Percentiles rank a stretch among this genome's conserved stretches.
Evolutionary conservation across 2,113 vertebrate genomes (phyloP).

Genomic region (Propithecus coquereli): DNA sequence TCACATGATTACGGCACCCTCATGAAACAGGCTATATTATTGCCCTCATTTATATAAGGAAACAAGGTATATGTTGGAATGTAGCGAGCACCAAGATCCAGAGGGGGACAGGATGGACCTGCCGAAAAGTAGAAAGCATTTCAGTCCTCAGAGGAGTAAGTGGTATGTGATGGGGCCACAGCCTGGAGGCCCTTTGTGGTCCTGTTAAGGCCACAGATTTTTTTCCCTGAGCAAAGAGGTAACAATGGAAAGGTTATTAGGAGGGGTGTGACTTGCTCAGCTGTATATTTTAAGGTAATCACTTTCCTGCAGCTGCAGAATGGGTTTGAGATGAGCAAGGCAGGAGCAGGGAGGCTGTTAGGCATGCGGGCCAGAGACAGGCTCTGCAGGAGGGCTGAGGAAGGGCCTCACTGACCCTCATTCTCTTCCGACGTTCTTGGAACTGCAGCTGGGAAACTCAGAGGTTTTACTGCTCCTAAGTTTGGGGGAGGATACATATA

Average conservation of each 20-base stretch:
- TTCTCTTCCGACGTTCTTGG: background rate
- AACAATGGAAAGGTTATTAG: background rate
- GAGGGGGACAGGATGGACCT: background rate
- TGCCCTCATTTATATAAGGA: background rate
- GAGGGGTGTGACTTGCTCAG: background rate
- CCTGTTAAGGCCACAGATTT: background rate
- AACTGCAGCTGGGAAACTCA: background rate
- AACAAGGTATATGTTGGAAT: background rate
- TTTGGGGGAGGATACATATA: background rate
- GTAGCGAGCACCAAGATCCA: background rate
- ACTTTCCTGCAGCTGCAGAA: background rate
- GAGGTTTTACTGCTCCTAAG: background rate
- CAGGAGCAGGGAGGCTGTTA: background rate
- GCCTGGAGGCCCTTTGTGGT: background rate
- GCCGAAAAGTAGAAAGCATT: background rate
- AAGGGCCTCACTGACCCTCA: too few species aligned
- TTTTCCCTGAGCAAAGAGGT: background rate
- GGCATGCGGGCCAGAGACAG: too few species aligned
- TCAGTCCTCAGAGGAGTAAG: background rate
- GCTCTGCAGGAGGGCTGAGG: background rate
- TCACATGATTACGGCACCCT: background rate
- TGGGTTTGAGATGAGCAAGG: background rate
- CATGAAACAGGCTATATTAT: background rate
- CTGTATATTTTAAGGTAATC: background rate
- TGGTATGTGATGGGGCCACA: too few species aligned